These are phyloP conservation scores for Coleophora deauratella DNA, from an alignment of 2,888 invertebrate genomes.

Conservation along the genomic window DNA sequence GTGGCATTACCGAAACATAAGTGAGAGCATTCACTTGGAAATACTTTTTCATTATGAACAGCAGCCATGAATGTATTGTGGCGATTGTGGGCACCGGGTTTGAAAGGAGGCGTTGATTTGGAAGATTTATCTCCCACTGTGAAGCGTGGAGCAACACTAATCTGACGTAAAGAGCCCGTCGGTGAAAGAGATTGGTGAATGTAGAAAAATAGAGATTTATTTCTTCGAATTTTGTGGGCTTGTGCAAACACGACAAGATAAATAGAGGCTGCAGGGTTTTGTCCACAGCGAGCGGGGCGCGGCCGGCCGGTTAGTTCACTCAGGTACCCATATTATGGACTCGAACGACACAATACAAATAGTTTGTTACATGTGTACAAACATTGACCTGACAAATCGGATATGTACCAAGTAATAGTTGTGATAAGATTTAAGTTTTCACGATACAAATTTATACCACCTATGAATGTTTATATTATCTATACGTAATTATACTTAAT, in stretches of 20 bases:
- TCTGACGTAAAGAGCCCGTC: conserved; percentile 31
- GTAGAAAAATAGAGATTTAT: conserved; percentile 57
- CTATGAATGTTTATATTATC: too few relatives aligned
- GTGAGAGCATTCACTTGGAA: conserved; percentile 39
- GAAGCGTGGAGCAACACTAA: conserved; percentile 29
- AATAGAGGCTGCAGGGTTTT: conserved; percentile 39
- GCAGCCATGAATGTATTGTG: conserved; percentile 17
- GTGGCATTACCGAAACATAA: conserved; percentile 32
- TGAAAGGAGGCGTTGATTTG: conserved; percentile 23
- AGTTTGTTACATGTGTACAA: conserved; percentile 32
- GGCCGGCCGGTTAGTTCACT: conserved; percentile 21
- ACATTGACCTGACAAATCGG: conserved; percentile 22
- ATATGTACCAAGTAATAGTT: too few relatives aligned
- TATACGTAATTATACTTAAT: too few relatives aligned
- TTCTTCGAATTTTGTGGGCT: conserved; percentile 42
- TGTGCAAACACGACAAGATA: conserved; percentile 51
- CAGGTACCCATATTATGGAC: conserved; percentile 41
- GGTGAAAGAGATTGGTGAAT: conserved; percentile 46
- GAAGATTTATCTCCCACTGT: conserved; percentile 23
- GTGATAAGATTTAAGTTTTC: too few relatives aligned
- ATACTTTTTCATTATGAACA: conserved; percentile 16
- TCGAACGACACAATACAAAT: conserved; percentile 32
- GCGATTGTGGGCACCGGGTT: conserved; percentile 26
- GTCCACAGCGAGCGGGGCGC: conserved; percentile 36
- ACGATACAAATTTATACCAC: too few relatives aligned